Conservation (phyloP, 2,113 vertebrate species). For the Chloropsis cyanopogon region DNA sequence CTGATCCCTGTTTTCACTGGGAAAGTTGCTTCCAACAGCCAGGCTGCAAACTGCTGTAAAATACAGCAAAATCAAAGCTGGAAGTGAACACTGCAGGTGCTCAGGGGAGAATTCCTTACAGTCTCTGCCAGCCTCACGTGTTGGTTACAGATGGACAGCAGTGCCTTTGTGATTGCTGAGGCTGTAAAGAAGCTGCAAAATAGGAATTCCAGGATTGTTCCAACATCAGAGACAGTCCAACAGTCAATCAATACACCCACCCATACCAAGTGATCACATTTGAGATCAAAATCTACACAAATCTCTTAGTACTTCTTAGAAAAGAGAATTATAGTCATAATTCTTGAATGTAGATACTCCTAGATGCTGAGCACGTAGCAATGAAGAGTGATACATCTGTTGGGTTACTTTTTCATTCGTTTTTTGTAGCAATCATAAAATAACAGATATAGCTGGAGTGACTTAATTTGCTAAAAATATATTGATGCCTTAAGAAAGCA, state of each 20-base stretch:
- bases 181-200: not conserved
- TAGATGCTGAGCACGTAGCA: not conserved
- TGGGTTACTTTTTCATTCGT: not conserved
- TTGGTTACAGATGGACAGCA: not conserved
- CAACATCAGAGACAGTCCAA: not conserved
- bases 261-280: not conserved
- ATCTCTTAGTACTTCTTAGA: not conserved
- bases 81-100: not conserved
- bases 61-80: not conserved
- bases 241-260: not conserved
- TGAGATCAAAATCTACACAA: not conserved
- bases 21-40: not conserved
- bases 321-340: not conserved
- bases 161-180: not conserved
- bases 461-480: not conserved
- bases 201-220: not conserved
- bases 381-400: not conserved
- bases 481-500: not conserved
- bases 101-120: not conserved
- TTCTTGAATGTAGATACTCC: not conserved
- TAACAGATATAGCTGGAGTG: not conserved
- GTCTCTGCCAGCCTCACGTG: not conserved
- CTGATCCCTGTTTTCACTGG: not conserved
- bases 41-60: not conserved
- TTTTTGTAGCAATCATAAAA: not conserved